Percentiles rank a stretch among this genome's conserved stretches.
phyloP scores from a whole-genome alignment of 2,888 invertebrate genomes.

The Spicauda simplicius region DNA sequence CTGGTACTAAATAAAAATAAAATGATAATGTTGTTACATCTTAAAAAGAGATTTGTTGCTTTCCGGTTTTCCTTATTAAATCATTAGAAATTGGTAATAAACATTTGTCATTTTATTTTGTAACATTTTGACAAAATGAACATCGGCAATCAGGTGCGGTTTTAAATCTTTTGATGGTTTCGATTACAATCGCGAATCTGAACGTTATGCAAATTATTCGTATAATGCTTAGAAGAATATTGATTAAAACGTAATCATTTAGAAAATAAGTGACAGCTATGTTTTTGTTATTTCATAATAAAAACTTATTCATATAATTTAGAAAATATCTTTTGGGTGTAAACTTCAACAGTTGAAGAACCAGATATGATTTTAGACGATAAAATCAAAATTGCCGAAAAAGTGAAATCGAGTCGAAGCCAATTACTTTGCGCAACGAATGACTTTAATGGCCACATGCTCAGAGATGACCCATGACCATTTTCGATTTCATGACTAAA shows the following conservation, averaged over 20 bases:
- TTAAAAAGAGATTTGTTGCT: not conserved
- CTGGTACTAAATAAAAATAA: not conserved
- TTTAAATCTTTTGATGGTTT: not conserved
- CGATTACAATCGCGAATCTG: not conserved
- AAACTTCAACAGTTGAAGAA: too few species aligned
- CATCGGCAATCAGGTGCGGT: not conserved
- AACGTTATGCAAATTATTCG: slow-evolving; percentile 17
- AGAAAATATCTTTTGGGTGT: not conserved
- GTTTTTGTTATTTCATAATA: not conserved
- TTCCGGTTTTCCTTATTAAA: slow-evolving; percentile 20
- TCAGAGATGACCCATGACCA: slow-evolving; percentile 70
- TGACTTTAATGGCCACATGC: slow-evolving; percentile 52
- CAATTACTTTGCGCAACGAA: slow-evolving; percentile 67
- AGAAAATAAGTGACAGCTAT: not conserved
- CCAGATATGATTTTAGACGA: slow-evolving; percentile 34
- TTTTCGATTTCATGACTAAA: slow-evolving; percentile 79
- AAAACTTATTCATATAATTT: not conserved
- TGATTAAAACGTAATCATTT: not conserved
- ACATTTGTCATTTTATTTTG: slow-evolving; percentile 5
- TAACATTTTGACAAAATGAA: slow-evolving; percentile 19
- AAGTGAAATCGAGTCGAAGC: slow-evolving; percentile 65
- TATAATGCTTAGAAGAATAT: not conserved
- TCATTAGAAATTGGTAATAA: slow-evolving; percentile 8
- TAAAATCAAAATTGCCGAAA: slow-evolving; percentile 40
- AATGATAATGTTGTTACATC: slow-evolving; percentile 13